Base-by-base conservation (phyloP, 2,888 invertebrate genomes). In the Pogonocherus hispidulus region DNA sequence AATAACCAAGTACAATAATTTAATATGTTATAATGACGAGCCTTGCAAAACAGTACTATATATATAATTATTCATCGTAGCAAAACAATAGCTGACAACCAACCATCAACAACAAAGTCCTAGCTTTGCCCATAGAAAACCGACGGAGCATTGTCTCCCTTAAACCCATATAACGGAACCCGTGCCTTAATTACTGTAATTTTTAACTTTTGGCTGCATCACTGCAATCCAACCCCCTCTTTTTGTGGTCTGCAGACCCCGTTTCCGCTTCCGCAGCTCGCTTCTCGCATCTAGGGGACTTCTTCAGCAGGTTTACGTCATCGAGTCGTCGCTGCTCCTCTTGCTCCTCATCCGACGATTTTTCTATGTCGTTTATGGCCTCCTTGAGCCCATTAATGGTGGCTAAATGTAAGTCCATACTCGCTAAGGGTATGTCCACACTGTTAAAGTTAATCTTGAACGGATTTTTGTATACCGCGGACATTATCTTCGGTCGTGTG, bases 401-500 rank as follows among this genome's bases (percentile, higher is more conserved):
- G 3, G 73, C 71, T 35, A 75, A 49, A 67, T 76, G 76, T 14
- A 77, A 66, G 59, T 76, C 75, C 67, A 73, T 72, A 20, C 76
- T 74, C 2, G 73, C 71, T 35, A 75, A 52, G 66, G 77, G 76
- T 16, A 77, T 67, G 62, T 76, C 75, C 66, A 73, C 73, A 20
- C 76, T 74, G 51, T 75, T 76, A 9, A 70, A 56, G 51, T 71
- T 72, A 47, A 71, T 74, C 35, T 77, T 77, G 32, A 0, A 88
- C 86, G 79, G 90, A 89, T 79, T 91, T 89, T 92, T 92, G 72
- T 91, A 89, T 47, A 92, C 88, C 0, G 91, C 92, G 0, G 92
- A 91, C 41, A 91, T 92, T 52, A 92, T 91, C 27, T 92, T 89
- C 3, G 92, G 92, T 72, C 90, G 91, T 71, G 88, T 88, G 14